Evolutionary conservation across 1,140 invertebrate genomes (phyloP).

Genomic region (Myzus persicae): DNA sequence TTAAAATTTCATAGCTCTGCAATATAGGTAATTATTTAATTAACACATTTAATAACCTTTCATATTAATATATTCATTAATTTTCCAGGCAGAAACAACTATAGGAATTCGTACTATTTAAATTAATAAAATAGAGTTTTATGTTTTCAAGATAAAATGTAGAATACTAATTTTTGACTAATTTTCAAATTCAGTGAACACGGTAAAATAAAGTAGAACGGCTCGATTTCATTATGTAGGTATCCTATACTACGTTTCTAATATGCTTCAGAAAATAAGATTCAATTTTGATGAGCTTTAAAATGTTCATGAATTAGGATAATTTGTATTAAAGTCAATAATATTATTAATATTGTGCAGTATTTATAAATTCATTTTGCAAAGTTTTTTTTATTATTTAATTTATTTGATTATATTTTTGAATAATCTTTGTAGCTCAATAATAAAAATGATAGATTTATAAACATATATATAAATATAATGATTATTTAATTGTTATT

Average conservation of each 20-base stretch:
- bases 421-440: background rate
- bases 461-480: no score
- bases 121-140: background rate
- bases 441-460: background rate
- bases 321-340: no score
- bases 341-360: background rate
- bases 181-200: conserved; percentile 52
- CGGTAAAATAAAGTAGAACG: background rate
- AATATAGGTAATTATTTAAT: background rate
- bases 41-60: background rate
- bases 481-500: no score
- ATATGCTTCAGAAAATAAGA: background rate
- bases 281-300: background rate
- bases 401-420: background rate
- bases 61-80: background rate
- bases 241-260: background rate
- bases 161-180: background rate
- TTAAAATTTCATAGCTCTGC: background rate
- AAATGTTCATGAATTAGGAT: background rate
- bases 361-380: no score
- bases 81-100: background rate
- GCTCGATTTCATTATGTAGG: background rate
- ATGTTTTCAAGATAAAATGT: background rate
- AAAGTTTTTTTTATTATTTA: background rate
- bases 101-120: background rate